Evolutionary conservation across 2,888 invertebrate genomes (phyloP).

Genomic region (Caenorhabditis zanzibari): DNA sequence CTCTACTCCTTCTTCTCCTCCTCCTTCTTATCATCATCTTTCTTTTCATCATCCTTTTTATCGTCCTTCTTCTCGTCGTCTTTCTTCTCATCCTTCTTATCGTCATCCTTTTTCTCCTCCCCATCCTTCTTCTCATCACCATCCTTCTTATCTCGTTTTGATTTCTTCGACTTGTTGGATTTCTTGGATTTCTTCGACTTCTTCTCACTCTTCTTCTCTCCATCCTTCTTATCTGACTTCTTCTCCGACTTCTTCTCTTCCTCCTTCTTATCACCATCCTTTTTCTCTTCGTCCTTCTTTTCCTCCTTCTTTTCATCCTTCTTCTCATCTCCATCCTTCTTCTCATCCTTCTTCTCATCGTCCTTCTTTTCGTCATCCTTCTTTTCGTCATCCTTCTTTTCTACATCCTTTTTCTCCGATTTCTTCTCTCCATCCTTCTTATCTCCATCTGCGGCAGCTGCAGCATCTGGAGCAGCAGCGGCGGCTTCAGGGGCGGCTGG

Average conservation of each 20-base stretch:
- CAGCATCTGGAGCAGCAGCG: conserved; percentile 25
- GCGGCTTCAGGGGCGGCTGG: conserved; percentile 21
- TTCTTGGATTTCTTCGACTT: conserved; percentile 36
- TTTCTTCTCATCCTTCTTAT: conserved; percentile 38
- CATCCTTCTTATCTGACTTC: conserved; percentile 4
- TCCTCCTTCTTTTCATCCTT: conserved; percentile 25
- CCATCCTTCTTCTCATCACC: conserved; percentile 31
- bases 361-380: conserved; percentile 38
- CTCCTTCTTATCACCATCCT: conserved; percentile 22
- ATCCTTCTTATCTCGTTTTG: conserved; percentile 24
- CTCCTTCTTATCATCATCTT: conserved; percentile 27
- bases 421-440: conserved; percentile 43
- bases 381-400: conserved; percentile 33
- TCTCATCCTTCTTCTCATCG: conserved; percentile 24
- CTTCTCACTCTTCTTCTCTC: conserved; percentile 34
- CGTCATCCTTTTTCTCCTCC: conserved; percentile 14
- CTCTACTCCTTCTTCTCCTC: conserved; percentile 34
- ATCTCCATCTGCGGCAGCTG: conserved; percentile 29
- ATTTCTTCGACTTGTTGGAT: conserved; percentile 34
- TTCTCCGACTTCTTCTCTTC: conserved; percentile 17
- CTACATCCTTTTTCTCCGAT: conserved; percentile 29
- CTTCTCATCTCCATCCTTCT: conserved; percentile 30
- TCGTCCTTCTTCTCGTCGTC: conserved; percentile 22
- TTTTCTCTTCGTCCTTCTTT: conserved; percentile 13
- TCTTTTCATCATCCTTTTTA: conserved; percentile 37